Base-by-base conservation (phyloP, 2,113 vertebrate genomes). In the Alosa alosa region DNA sequence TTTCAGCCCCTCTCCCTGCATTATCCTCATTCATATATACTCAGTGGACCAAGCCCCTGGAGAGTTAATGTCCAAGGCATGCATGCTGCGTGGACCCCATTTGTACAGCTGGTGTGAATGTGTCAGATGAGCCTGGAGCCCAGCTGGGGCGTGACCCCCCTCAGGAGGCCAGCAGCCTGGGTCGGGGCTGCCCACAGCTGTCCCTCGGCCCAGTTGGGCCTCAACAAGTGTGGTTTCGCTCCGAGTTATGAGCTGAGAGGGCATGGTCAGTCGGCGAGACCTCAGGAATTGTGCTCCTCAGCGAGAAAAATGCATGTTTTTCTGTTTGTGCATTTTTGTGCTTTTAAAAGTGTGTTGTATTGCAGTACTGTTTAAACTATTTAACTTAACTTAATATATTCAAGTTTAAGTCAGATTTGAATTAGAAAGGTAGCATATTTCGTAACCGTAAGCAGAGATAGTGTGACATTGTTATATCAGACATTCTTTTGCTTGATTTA, bases 41-140 rank as follows among this genome's bases (percentile, higher is more conserved):
- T 36, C 52, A 18, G 52, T 55, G 52, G 52, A 55, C 6, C 60
- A 68, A 22, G 60, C 60, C 25, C 22, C 60, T 9, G 22, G 60
- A 68, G 60, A 25, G n/a, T 6, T 68, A n/a, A 31, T 25, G 86
- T 78, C 83, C 39, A 60, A 50, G 7, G 57, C 57, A 49, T 87
- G 47, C 57, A 55, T 45, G 25, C 87, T 49, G 36, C 55, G 55
- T 64, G 81, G 52, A 82, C 52, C 20, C 57, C 82, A 83, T 86
- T 84, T 46, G 50, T 87, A 18, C 88, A 89, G 82, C 81, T 90
- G 86, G 78, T 78, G 39, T 9, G n/a, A 81, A 52, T 83, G n/a
- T 39, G 68, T 81, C 75, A 47, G 82, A 57, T 84, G 52, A 84
- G 52, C 64, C 64, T 15, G 20, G 20, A 36, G 82, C 39, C 57